phyloP scores from a whole-genome alignment of 2,888 invertebrate species.

The Boloria selene region DNA sequence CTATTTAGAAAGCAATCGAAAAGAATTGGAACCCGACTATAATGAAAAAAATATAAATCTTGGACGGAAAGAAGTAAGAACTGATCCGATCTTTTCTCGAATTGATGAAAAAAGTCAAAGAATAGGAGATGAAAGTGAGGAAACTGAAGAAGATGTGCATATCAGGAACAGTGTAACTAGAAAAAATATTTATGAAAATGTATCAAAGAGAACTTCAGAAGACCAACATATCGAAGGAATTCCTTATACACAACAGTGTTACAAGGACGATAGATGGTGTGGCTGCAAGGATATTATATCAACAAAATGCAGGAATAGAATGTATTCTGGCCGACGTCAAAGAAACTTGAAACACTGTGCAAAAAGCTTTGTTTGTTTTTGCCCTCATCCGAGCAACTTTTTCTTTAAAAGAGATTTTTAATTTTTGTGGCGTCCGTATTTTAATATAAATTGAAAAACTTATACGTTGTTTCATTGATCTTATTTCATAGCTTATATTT shows the following conservation, averaged over 20 bases:
- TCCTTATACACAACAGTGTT: slow-evolving; percentile 2
- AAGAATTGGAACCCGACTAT: not conserved
- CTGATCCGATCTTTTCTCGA: not conserved
- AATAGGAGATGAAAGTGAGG: not conserved
- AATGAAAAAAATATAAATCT: not conserved
- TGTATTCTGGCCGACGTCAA: slow-evolving; percentile 2
- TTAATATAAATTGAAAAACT: not conserved
- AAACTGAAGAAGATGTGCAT: not conserved
- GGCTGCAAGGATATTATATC: slow-evolving; percentile 26
- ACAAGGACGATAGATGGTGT: slow-evolving; percentile 8
- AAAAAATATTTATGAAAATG: not conserved
- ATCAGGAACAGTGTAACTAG: not conserved
- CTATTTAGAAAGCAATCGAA: not conserved
- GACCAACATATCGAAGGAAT: not conserved
- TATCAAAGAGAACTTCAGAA: not conserved
- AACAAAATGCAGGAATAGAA: slow-evolving; percentile 20
- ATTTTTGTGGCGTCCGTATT: slow-evolving; percentile 11
- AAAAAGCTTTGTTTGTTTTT: slow-evolving; percentile 32
- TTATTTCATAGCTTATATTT: no score
- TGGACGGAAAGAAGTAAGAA: not conserved
- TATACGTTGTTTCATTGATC: no score
- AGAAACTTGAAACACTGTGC: slow-evolving; percentile 28
- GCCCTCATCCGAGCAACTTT: slow-evolving; percentile 38
- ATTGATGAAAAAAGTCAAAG: not conserved
- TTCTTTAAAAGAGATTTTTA: slow-evolving; percentile 35